Evolutionary conservation across 23 tunicate genomes (phyloP).

Genomic region (Ciona savignyi): DNA sequence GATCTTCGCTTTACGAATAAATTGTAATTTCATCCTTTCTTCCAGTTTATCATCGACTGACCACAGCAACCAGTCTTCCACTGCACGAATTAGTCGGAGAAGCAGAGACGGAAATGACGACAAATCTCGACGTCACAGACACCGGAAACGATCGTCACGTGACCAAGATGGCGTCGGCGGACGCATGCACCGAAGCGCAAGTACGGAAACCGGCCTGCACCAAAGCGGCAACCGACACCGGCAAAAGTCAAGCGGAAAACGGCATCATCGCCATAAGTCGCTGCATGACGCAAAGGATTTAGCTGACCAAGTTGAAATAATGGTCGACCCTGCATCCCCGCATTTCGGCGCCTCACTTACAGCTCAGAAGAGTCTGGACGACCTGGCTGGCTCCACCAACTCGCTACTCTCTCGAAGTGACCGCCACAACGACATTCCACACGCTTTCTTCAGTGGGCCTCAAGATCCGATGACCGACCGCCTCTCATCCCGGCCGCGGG

Average conservation of each 20-base stretch:
- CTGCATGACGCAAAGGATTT: slow-evolving; percentile 24
- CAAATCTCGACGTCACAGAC: slow-evolving; percentile 8
- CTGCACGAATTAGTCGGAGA: background rate
- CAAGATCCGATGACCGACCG: background rate
- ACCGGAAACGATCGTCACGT: slow-evolving; percentile 9
- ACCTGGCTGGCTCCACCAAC: slow-evolving; percentile 1
- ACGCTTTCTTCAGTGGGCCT: background rate
- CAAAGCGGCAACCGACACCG: background rate
- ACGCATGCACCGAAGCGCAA: slow-evolving; percentile 11
- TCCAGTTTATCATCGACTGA: background rate
- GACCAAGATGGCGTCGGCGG: background rate
- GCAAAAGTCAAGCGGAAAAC: background rate
- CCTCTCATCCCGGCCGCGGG: background rate
- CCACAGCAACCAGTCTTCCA: background rate
- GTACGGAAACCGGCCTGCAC: slow-evolving; percentile 12
- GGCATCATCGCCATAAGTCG: slow-evolving; percentile 37
- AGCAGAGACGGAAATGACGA: background rate
- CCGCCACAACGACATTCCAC: background rate
- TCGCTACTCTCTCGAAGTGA: background rate
- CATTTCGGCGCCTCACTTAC: slow-evolving; percentile 20
- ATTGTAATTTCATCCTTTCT: background rate
- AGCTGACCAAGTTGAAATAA: background rate
- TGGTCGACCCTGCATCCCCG: background rate
- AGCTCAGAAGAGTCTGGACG: slow-evolving; percentile 32
- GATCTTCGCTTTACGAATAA: too few species aligned